Evolutionary conservation across 2,888 invertebrate genomes (phyloP).

Genomic region (Elegia similella): DNA sequence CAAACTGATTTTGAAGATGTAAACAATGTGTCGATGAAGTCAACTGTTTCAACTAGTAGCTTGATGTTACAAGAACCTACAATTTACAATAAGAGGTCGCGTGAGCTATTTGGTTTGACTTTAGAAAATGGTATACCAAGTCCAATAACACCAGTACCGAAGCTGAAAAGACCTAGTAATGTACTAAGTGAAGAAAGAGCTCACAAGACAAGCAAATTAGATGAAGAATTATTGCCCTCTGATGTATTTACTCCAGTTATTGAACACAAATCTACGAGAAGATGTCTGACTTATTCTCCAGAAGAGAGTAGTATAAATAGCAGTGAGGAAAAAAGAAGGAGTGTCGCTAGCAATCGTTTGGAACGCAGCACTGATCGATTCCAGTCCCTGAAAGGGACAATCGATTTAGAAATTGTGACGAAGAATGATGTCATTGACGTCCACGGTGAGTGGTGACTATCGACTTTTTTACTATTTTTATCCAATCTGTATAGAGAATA

Average conservation of each 20-base stretch:
- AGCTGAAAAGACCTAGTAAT: conserved; percentile 65
- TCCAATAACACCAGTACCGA: conserved; percentile 72
- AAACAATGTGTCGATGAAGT: conserved; percentile 48
- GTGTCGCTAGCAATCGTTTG: conserved; percentile 71
- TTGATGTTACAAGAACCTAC: conserved; percentile 52
- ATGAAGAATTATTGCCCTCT: conserved; percentile 64
- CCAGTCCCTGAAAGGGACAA: conserved; percentile 76
- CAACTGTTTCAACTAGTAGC: conserved; percentile 70
- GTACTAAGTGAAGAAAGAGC: conserved; percentile 69
- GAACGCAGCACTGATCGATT: conserved; percentile 63
- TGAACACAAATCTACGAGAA: conserved; percentile 74
- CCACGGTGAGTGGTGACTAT: conserved; percentile 85
- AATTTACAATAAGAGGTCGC: conserved; percentile 51
- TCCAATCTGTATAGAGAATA: conserved; percentile 12
- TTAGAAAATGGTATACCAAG: conserved; percentile 77
- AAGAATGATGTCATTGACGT: conserved; percentile 83
- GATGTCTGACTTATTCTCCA: conserved; percentile 83
- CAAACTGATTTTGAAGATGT: conserved; percentile 49
- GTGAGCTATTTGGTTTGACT: conserved; percentile 69
- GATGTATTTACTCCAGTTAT: conserved; percentile 70
- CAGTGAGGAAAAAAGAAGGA: conserved; percentile 78
- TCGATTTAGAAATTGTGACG: conserved; percentile 84
- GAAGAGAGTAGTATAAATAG: conserved; percentile 75
- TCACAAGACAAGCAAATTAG: conserved; percentile 75
- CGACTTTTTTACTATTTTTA: conserved; percentile 30